These are phyloP conservation scores for Cosmia trapezina DNA, from an alignment of 2,888 invertebrate species.

Conservation along the genomic window DNA sequence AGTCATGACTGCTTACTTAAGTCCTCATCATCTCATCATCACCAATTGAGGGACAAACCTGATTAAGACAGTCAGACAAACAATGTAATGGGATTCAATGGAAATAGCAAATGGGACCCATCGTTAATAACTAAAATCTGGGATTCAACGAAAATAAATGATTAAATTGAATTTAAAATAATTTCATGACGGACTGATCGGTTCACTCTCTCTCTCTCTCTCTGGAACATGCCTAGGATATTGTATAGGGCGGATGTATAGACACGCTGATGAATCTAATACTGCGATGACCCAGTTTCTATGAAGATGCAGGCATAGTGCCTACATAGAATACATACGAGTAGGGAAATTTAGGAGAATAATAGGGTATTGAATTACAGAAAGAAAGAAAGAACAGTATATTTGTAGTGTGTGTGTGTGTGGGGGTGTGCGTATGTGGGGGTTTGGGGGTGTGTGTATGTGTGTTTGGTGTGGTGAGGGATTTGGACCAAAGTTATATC, in stretches of 20 bases:
- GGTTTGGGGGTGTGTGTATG: too few relatives aligned
- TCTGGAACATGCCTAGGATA: not conserved
- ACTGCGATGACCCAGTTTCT: constrained; percentile 41
- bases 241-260: not conserved
- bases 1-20: not conserved
- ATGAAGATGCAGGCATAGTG: constrained; percentile 6
- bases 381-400: not conserved
- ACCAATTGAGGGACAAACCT: not conserved
- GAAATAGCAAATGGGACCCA: too few relatives aligned
- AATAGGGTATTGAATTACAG: not conserved
- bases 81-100: too few relatives aligned
- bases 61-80: not conserved
- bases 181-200: not conserved
- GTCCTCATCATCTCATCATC: not conserved
- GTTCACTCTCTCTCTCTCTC: too few relatives aligned
- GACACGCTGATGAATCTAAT: constrained; percentile 36
- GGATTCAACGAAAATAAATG: too few relatives aligned
- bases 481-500: too few relatives aligned
- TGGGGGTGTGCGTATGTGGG: too few relatives aligned
- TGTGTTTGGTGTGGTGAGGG: too few relatives aligned
- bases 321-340: not conserved
- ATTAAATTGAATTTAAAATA: too few relatives aligned
- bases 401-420: too few relatives aligned
- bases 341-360: not conserved
- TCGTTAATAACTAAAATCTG: too few relatives aligned